Base-by-base conservation (phyloP, 2,797 vertebrate genomes). In the Schizothorax lantsangensis region DNA sequence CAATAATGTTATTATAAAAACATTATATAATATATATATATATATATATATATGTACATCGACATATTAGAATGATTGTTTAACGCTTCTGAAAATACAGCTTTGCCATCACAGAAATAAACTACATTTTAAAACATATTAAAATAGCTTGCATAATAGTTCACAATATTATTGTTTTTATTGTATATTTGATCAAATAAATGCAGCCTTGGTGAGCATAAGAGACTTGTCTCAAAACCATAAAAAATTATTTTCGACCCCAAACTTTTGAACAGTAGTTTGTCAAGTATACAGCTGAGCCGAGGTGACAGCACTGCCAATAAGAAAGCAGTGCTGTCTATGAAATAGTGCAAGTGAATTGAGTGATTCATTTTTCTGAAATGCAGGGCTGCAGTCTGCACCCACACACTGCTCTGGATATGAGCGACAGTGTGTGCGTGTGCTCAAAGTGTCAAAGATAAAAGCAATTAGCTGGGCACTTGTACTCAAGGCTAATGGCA, bases 391-490 rank as follows among this genome's bases (percentile, higher is more conserved):
- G 81, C 81, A 78, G 73, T 81, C 59, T 68, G 49, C 59, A 81
- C 77, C 81, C 81, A 86, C 66, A 23, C 81, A 59, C 38, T 9
- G 64, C 17, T 72, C 47, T 72, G 73, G 43, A 72, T 79, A 62
- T 84, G 47, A 71, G 80, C 9, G 38, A 57, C 11, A 40, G 84
- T 73, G 47, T 40, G 66, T 57, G 81, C 66, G 64, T 54, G 80
- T 80, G 71, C 38, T 79, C 26, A 71, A 30, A 62, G 68, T 57
- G 79, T 57, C 69, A 85, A 57, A 26, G 81, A 80, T 73, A 40
- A 81, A 86, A 64, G 81, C 38, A 72, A 85, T 88, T 82, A 86
- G 84, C 79, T 52, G 38, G 79, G 80, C 66, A 73, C 57, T 88
- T 47, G 75, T 40, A 52, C 73, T 82, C 49, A 19, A 14, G 15